Percentiles rank a stretch among this genome's conserved stretches.
Evolutionary conservation across 2,113 vertebrate genomes (phyloP).

Genomic region (Lepisosteus osseus): DNA sequence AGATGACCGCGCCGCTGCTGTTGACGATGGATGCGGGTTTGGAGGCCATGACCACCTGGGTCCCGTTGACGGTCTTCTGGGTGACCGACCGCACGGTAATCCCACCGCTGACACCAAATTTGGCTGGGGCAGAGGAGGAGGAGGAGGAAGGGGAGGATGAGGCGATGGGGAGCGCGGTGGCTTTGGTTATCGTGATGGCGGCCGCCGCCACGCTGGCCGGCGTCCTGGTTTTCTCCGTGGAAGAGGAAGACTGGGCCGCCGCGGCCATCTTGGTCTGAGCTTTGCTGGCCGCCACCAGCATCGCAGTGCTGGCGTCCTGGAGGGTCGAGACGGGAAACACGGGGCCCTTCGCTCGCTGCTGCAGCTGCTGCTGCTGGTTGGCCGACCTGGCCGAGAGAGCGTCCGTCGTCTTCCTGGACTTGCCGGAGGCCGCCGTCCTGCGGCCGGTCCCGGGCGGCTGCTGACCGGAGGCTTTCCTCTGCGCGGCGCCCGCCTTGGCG

Average conservation of each 20-base stretch:
- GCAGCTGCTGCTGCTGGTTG: constrained; percentile 60
- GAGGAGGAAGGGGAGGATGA: constrained; percentile 33
- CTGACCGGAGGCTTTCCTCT: constrained; percentile 12
- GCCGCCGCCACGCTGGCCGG: constrained; percentile 41
- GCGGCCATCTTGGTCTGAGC: constrained; percentile 71
- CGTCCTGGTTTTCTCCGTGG: constrained; percentile 36
- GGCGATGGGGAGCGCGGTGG: constrained; percentile 52
- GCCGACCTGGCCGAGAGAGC: constrained; percentile 50
- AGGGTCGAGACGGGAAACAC: constrained; percentile 79
- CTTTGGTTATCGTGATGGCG: constrained; percentile 44
- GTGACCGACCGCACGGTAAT: constrained; percentile 44
- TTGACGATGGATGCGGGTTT: constrained; percentile 63
- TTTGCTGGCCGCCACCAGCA: constrained; percentile 77
- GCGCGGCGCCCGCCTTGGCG: constrained; percentile 34
- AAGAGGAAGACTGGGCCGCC: constrained; percentile 43
- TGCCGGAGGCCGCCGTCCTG: constrained; percentile 30
- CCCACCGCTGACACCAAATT: constrained; percentile 20
- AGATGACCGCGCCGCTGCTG: constrained; percentile 78
- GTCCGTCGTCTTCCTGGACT: constrained; percentile 47
- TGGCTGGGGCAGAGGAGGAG: constrained; percentile 6
- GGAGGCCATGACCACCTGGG: constrained; percentile 42
- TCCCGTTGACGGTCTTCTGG: constrained; percentile 69
- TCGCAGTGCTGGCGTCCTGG: constrained; percentile 88
- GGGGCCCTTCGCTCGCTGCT: constrained; percentile 70
- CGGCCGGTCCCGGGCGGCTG: background rate